Evolutionary conservation across 1,140 invertebrate genomes (phyloP).

Genomic region (Brachionus rotundiformis): DNA sequence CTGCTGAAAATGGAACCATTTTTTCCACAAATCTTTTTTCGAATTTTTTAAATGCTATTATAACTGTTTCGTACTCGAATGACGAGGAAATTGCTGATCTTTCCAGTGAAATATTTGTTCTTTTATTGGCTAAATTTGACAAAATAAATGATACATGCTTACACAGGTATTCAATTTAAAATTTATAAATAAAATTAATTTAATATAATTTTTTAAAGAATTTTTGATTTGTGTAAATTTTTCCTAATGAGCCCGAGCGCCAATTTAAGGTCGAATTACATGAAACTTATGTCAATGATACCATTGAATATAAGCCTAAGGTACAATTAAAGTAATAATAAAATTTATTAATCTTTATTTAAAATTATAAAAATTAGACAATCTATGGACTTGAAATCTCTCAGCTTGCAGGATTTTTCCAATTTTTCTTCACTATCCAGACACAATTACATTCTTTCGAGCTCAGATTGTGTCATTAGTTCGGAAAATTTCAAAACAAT

Average conservation of each 20-base stretch:
- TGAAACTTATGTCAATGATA: conserved; percentile 7
- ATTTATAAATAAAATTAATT: neutral
- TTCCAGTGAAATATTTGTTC: neutral
- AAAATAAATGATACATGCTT: neutral
- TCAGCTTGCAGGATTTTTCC: neutral
- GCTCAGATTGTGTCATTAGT: conserved; percentile 31
- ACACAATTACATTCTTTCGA: conserved; percentile 31
- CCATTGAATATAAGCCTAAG: conserved; percentile 3
- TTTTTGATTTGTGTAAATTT: conserved; percentile 48
- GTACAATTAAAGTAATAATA: neutral
- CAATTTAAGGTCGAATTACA: neutral
- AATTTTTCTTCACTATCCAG: conserved; percentile 22
- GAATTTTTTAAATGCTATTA: conserved; percentile 37
- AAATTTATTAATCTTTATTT: neutral
- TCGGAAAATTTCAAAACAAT: conserved; percentile 40
- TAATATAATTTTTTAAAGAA: conserved; percentile 8
- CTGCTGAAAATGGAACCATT: neutral
- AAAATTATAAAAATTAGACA: neutral
- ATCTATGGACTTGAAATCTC: neutral
- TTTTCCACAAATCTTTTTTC: neutral
- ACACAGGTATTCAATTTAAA: neutral
- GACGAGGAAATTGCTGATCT: conserved; percentile 21
- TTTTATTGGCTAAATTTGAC: neutral
- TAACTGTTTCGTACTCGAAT: conserved; percentile 10
- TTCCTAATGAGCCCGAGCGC: conserved; percentile 10